phyloP scores from a whole-genome alignment of 1,140 invertebrate species.

The Polypedilum vanderplanki region DNA sequence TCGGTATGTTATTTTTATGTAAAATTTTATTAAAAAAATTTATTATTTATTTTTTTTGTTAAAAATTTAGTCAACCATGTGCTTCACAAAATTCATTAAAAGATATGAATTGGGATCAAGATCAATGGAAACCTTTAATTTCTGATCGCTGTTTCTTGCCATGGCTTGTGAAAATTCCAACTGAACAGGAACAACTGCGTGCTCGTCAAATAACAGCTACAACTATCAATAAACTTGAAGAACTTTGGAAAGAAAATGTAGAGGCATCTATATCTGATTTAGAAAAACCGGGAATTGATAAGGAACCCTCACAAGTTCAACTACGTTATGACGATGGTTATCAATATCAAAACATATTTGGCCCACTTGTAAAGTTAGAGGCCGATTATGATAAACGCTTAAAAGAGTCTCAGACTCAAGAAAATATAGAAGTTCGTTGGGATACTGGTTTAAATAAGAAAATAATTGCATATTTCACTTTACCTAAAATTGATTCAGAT shows the following conservation, averaged over 20 bases:
- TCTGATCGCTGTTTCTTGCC: slow-evolving; percentile 91
- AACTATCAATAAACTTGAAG: slow-evolving; percentile 96
- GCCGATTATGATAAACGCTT: slow-evolving; percentile 97
- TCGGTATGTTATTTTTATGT: slow-evolving; percentile 48
- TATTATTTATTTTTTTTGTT: slow-evolving; percentile 30
- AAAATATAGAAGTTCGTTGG: slow-evolving; percentile 98
- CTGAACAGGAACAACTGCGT: slow-evolving; percentile 90
- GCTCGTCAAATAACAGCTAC: slow-evolving; percentile 92
- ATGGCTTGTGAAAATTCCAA: slow-evolving; percentile 95
- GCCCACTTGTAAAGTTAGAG: slow-evolving; percentile 92
- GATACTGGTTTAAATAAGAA: slow-evolving; percentile 98
- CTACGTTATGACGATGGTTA: slow-evolving; percentile 96
- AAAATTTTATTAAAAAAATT: slow-evolving; percentile 15
- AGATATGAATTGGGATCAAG: slow-evolving; percentile 99
- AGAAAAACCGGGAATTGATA: slow-evolving; percentile 95
- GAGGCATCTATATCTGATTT: slow-evolving; percentile 96
- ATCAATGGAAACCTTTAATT: slow-evolving; percentile 97
- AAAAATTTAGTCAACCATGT: slow-evolving; percentile 70
- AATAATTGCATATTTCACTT: slow-evolving; percentile 91
- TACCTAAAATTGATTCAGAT: slow-evolving; percentile 96
- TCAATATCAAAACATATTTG: slow-evolving; percentile 98
- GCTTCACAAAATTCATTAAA: slow-evolving; percentile 92
- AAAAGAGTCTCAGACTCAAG: slow-evolving; percentile 97
- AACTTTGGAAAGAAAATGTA: slow-evolving; percentile 97
- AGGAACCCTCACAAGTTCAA: slow-evolving; percentile 92